phyloP scores from a whole-genome alignment of 2,113 vertebrate species.

The Typhlomys cinereus region DNA sequence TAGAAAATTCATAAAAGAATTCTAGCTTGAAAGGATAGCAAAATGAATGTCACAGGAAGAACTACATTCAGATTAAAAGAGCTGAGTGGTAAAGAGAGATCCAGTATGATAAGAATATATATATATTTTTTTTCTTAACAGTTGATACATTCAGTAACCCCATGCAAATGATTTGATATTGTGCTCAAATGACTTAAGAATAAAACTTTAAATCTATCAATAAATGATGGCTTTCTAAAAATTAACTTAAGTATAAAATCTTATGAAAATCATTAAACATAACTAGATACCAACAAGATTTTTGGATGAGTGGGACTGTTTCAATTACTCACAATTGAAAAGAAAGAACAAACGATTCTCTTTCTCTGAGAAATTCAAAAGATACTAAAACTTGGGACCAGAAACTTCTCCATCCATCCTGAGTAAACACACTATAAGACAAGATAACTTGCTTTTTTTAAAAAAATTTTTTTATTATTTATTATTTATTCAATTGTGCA shows the following conservation, averaged over 20 bases:
- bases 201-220: too few species aligned
- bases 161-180: not conserved
- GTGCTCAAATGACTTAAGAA: not conserved
- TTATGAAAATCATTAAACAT: too few species aligned
- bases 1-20: not conserved
- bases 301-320: not conserved
- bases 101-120: not conserved
- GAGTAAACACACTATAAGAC: not conserved
- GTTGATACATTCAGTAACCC: not conserved
- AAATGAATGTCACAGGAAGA: not conserved
- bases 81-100: not conserved
- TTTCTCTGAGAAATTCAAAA: not conserved
- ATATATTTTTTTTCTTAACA: constrained; percentile 21
- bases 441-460: not conserved
- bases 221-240: too few species aligned
- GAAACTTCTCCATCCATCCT: not conserved
- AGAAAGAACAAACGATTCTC: not conserved
- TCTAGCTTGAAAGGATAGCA: not conserved
- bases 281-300: not conserved
- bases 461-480: too few species aligned
- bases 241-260: too few species aligned
- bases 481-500: too few species aligned
- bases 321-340: not conserved
- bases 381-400: not conserved
- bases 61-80: not conserved